Conservation (phyloP, 2,888 invertebrate genomes). For the Cephalotes varians region DNA sequence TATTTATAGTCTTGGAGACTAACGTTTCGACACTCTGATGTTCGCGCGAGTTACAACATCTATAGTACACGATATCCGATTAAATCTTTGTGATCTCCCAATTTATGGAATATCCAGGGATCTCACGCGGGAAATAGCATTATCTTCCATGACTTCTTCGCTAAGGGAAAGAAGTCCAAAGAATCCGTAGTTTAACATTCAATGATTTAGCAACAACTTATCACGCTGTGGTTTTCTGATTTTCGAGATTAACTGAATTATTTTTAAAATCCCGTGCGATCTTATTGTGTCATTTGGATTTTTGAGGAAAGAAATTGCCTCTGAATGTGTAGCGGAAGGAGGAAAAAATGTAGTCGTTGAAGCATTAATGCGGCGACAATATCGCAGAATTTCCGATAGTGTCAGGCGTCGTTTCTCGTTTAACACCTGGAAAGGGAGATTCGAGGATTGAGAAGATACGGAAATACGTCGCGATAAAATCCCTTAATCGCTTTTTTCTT, state of each 20-base stretch:
- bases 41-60: not conserved
- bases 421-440: not conserved
- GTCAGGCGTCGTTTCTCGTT: not conserved
- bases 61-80: not conserved
- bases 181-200: not conserved
- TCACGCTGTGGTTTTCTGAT: not conserved
- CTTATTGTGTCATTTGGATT: not conserved
- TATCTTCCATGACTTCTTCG: conserved; percentile 15
- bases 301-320: not conserved
- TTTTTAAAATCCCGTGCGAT: not conserved
- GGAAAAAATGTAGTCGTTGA: not conserved
- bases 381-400: not conserved
- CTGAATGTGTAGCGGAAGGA: not conserved
- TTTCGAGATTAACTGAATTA: not conserved
- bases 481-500: conserved; percentile 39
- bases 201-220: not conserved
- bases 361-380: not conserved
- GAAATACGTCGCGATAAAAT: conserved; percentile 22
- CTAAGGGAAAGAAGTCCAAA: not conserved
- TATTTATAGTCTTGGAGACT: not conserved
- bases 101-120: conserved; percentile 21
- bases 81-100: conserved; percentile 33
- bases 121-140: conserved; percentile 3
- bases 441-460: not conserved
- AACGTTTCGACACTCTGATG: not conserved